phyloP scores from a whole-genome alignment of 2,113 vertebrate species.

The Balaeniceps rex region DNA sequence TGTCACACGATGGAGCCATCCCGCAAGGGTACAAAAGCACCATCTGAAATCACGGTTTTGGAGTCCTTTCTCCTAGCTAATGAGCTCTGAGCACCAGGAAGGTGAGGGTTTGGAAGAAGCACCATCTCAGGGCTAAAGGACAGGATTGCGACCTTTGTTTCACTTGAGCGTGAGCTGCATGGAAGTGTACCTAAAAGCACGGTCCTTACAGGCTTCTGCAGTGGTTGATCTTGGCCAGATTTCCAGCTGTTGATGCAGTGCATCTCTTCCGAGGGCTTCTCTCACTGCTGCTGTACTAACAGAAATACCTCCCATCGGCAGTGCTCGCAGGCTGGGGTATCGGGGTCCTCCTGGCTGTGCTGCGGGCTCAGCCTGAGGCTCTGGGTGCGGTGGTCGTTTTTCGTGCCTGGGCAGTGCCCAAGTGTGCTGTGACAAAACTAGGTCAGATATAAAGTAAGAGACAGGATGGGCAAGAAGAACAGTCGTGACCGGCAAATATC shows the following conservation, averaged over 20 bases:
- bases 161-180: background rate
- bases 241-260: background rate
- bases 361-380: background rate
- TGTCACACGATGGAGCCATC: constrained; percentile 54
- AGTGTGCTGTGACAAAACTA: background rate
- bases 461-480: background rate
- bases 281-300: background rate
- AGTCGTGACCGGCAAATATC: background rate
- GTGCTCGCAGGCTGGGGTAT: background rate
- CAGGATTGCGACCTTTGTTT: background rate
- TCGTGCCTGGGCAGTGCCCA: background rate
- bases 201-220: background rate
- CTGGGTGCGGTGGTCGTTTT: fast-evolving
- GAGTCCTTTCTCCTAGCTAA: background rate
- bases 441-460: background rate
- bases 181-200: background rate
- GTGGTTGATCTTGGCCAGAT: background rate
- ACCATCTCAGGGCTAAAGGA: background rate
- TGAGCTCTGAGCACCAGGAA: background rate
- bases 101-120: background rate
- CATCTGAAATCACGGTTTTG: fast-evolving
- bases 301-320: background rate
- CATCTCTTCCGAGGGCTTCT: background rate
- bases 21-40: background rate
- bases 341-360: background rate